phyloP scores from a whole-genome alignment of 2,888 invertebrate species.

The Aplocera efformata region DNA sequence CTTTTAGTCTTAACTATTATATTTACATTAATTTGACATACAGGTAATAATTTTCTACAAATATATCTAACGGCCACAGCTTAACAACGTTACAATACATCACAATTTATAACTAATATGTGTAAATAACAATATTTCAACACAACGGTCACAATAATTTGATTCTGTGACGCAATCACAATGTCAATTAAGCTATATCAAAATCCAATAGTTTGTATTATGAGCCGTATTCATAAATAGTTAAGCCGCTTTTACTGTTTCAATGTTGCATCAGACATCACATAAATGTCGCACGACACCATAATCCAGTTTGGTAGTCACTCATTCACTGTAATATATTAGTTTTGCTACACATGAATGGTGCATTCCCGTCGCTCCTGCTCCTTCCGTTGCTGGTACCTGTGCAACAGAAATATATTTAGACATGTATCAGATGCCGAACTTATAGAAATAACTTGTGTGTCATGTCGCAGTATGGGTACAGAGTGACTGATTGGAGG shows the following conservation, averaged over 20 bases:
- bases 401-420: slow-evolving; percentile 47
- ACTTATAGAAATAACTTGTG: no score
- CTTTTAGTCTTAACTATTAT: not conserved
- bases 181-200: slow-evolving; percentile 4
- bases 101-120: slow-evolving; percentile 5
- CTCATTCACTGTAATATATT: slow-evolving; percentile 27
- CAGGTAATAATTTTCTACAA: not conserved
- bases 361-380: slow-evolving; percentile 87
- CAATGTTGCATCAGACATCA: no score
- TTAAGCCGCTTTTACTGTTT: not conserved
- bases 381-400: slow-evolving; percentile 87
- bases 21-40: slow-evolving; percentile 3
- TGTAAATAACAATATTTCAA: slow-evolving; percentile 12
- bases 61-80: slow-evolving; percentile 17
- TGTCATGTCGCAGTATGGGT: no score
- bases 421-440: not conserved
- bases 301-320: no score
- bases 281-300: no score
- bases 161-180: slow-evolving; percentile 24
- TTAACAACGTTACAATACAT: slow-evolving; percentile 19
- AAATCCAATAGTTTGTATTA: not conserved
- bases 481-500: no score
- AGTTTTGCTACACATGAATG: slow-evolving; percentile 83
- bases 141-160: slow-evolving; percentile 24
- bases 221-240: not conserved